Conservation (phyloP, 2,113 vertebrate genomes). For the Alouatta palliata region DNA sequence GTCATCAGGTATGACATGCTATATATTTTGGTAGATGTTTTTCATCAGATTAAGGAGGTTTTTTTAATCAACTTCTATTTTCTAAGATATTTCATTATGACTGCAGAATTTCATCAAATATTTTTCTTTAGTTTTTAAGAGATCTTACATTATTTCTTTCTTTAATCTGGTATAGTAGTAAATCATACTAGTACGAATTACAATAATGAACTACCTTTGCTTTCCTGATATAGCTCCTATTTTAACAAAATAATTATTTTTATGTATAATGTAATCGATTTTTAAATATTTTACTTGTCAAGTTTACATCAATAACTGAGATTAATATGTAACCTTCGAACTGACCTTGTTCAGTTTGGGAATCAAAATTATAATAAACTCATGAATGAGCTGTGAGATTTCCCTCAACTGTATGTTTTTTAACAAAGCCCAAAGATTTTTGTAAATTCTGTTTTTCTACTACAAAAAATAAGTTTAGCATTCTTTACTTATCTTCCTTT, state of each 20-base stretch:
- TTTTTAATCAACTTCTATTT: not conserved
- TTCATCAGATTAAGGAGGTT: not conserved
- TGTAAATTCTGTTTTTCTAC: not conserved
- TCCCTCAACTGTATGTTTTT: not conserved
- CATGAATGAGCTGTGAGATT: not conserved
- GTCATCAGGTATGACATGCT: not conserved
- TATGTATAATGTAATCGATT: not conserved
- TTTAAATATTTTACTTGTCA: not conserved
- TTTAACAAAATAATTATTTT: not conserved
- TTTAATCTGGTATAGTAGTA: not conserved
- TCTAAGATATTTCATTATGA: not conserved
- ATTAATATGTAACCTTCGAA: not conserved
- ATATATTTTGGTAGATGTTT: not conserved
- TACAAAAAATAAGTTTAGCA: not conserved
- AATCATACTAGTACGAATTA: not conserved
- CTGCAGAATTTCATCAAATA: not conserved
- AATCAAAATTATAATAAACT: not conserved
- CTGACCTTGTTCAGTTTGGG: not conserved
- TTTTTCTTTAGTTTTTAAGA: not conserved
- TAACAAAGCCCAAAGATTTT: not conserved
- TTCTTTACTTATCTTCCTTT: not conserved
- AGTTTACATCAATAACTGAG: not conserved
- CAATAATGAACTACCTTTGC: not conserved
- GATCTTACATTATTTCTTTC: not conserved
- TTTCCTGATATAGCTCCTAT: not conserved